phyloP scores from a whole-genome alignment of 1,140 invertebrate species.

The Drosophila cardini region DNA sequence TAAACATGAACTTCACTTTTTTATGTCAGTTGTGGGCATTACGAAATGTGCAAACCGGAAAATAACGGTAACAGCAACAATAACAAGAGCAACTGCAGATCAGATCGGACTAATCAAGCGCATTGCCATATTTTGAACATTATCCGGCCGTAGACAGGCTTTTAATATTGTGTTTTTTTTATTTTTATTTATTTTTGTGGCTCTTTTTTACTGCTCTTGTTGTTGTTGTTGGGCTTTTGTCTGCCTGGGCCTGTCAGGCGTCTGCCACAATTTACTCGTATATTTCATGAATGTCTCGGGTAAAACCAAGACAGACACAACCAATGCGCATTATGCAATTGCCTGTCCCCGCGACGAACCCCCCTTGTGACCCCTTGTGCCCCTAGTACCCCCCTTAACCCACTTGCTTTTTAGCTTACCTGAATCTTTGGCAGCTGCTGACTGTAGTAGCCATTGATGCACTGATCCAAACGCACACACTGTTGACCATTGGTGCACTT shows the following conservation, averaged over 20 bases:
- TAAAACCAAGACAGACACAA: slow-evolving; percentile 29
- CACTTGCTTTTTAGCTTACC: slow-evolving; percentile 45
- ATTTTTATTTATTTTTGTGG: not conserved
- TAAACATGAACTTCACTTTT: slow-evolving; percentile 80
- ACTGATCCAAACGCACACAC: slow-evolving; percentile 70
- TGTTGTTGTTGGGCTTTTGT: slow-evolving; percentile 19
- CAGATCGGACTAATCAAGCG: slow-evolving; percentile 66
- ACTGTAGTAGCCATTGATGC: slow-evolving; percentile 68
- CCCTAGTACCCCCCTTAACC: not conserved
- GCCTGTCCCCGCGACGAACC: not conserved
- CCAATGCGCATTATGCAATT: slow-evolving; percentile 47
- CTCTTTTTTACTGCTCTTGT: slow-evolving; percentile 9
- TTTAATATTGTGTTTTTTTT: slow-evolving; percentile 57
- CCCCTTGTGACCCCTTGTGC: not conserved
- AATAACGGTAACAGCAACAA: slow-evolving; percentile 69
- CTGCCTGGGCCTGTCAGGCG: slow-evolving; percentile 41
- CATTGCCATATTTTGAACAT: slow-evolving; percentile 55
- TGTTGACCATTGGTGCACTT: slow-evolving; percentile 73
- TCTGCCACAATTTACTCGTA: slow-evolving; percentile 46
- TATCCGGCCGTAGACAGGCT: slow-evolving; percentile 63
- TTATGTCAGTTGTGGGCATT: slow-evolving; percentile 49
- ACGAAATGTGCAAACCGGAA: slow-evolving; percentile 76
- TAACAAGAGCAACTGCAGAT: slow-evolving; percentile 38
- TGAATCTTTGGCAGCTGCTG: slow-evolving; percentile 76
- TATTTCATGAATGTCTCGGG: slow-evolving; percentile 37